Percentiles rank a stretch among this genome's conserved stretches.
phyloP scores from a whole-genome alignment of 1,140 invertebrate species.

The Aphelenchoides fujianensis region DNA sequence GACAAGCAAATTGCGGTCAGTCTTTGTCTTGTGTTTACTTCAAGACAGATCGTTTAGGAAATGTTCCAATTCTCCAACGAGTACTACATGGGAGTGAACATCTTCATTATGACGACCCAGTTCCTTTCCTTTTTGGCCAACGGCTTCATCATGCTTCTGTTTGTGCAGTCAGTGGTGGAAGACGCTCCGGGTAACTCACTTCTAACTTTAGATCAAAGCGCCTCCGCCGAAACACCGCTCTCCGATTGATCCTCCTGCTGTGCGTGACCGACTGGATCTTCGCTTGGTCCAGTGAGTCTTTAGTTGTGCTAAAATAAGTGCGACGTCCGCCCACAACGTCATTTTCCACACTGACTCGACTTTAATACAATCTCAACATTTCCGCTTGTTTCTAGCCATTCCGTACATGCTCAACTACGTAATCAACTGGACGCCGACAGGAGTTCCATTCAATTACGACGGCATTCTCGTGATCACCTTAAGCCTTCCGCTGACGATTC shows the following conservation, averaged over 20 bases:
- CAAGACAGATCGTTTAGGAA: neutral
- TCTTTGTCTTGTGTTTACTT: neutral
- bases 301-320: constrained; percentile 13
- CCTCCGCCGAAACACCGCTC: constrained; percentile 17
- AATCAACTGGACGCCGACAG: constrained; percentile 25
- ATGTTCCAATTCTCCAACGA: constrained; percentile 19
- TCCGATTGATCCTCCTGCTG: constrained; percentile 28
- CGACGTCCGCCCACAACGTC: no score
- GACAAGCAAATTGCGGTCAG: neutral
- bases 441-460: constrained; percentile 34
- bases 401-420: constrained; percentile 41
- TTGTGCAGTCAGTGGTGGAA: constrained; percentile 19
- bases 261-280: constrained; percentile 35
- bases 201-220: constrained; percentile 14
- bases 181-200: constrained; percentile 15
- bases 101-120: constrained; percentile 18
- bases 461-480: constrained; percentile 37
- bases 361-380: neutral
- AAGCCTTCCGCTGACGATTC: constrained; percentile 26
- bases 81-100: constrained; percentile 13
- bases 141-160: constrained; percentile 29
- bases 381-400: constrained; percentile 22
- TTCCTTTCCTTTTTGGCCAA: constrained; percentile 23
- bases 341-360: no score
- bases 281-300: constrained; percentile 22